Conservation (phyloP, 2,113 vertebrate species). For the Noturus placidus region DNA sequence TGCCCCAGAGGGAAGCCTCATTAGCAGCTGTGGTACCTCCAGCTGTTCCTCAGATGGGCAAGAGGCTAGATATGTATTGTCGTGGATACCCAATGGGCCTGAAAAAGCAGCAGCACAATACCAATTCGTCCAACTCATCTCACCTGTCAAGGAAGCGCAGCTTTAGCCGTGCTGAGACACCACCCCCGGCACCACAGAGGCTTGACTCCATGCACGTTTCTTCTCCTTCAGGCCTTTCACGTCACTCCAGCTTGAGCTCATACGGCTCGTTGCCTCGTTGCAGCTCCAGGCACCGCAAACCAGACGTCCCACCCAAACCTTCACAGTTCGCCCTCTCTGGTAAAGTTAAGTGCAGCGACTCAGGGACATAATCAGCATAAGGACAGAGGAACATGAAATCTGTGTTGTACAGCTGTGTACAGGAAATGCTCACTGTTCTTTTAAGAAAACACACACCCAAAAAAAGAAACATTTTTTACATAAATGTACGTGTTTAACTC, state of each 20-base stretch:
- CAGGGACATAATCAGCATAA: conserved; percentile 87
- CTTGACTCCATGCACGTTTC: conserved; percentile 98
- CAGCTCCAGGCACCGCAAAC: conserved; percentile 90
- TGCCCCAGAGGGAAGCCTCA: conserved; percentile 94
- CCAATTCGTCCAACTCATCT: conserved; percentile 98
- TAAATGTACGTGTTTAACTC: conserved; percentile 75
- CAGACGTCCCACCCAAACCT: conserved; percentile 96
- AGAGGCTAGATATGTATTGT: conserved; percentile 89
- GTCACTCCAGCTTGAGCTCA: conserved; percentile 85
- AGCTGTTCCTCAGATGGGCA: conserved; percentile 86
- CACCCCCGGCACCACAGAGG: conserved; percentile 90
- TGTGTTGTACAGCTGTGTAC: conserved; percentile 79
- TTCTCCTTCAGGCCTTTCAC: conserved; percentile 79
- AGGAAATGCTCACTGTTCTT: conserved; percentile 70
- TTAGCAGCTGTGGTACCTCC: conserved; percentile 76
- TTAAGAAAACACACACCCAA: conserved; percentile 59
- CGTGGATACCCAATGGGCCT: conserved; percentile 87
- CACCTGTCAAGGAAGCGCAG: conserved; percentile 93
- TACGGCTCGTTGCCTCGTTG: conserved; percentile 91
- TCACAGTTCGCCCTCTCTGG: conserved; percentile 86
- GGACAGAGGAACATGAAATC: conserved; percentile 65
- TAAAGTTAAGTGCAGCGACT: conserved; percentile 89
- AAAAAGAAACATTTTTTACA: conserved; percentile 62
- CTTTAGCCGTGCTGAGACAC: conserved; percentile 88
- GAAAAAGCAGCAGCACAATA: conserved; percentile 98